Base-by-base conservation (phyloP, 2,113 vertebrate genomes). In the Salvelinus alpinus region DNA sequence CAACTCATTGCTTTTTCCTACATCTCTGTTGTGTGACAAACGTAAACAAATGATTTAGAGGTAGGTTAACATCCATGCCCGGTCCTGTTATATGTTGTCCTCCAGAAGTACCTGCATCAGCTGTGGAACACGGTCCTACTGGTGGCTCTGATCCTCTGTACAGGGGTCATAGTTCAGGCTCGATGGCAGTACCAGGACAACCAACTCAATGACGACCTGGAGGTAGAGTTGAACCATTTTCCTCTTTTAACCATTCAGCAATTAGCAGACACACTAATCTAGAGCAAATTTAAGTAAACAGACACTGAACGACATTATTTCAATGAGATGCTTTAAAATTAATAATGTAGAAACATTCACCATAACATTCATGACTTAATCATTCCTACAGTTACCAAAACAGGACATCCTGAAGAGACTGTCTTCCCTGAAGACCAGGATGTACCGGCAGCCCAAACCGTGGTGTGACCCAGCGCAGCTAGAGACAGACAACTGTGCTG, bases 61-160 rank as follows among this genome's bases (percentile, higher is more conserved):
- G 18, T 62, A 62, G 20, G n/a, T 4, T 57, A 57, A 57, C 20
- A 5, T 22, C n/a, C 22, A 1, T 62, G 51, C 51, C 18, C 16
- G 51, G 51, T 18, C 51, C 16, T 4, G 16, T 16, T 14, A 54
- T 54, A n/a, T 7, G 18, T 62, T 62, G 6, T 62, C 5, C 70
- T 69, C 54, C 86, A 98, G 96, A 97, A 96, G 82, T 97, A 96
- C 77, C 94, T 99, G 80, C 96, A 98, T 92, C 95, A 98, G 93
- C 93, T 99, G 76, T 99, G 97, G 97, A 97, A 98, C 64, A 95
- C 95, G 1, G 95, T 99, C 83, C 90, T 99, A 78, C 90, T 97
- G 78, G 94, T 98, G 14, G 96, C 95, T 29, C 92, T 98, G 81
- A 92, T 99, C 78, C 92, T 99, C 80, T 95, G 95, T 90, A 97